Conservation (phyloP, 2,797 vertebrate genomes). For the Cyclura pinguis region DNA sequence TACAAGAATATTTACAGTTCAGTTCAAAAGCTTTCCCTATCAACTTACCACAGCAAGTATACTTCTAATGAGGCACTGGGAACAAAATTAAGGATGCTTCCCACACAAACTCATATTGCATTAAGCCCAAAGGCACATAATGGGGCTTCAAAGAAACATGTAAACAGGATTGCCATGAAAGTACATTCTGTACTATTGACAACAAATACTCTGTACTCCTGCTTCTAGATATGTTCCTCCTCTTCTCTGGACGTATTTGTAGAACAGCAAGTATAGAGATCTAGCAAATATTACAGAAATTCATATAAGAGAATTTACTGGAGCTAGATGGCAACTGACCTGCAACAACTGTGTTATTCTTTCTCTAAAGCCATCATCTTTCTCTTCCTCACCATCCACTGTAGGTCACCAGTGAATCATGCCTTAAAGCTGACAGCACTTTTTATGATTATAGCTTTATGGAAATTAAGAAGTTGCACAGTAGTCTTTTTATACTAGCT, state of each 20-base stretch:
- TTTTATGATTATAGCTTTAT: background rate
- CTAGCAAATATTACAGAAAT: background rate
- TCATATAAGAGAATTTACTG: background rate
- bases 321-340: background rate
- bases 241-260: background rate
- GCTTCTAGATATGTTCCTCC: background rate
- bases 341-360: background rate
- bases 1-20: background rate
- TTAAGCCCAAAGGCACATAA: background rate
- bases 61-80: background rate
- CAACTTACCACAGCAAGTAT: background rate
- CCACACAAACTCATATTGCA: background rate
- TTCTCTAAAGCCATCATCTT: background rate
- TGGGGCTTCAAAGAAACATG: background rate
- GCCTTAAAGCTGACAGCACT: background rate
- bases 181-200: background rate
- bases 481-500: background rate
- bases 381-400: background rate
- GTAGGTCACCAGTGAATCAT: background rate
- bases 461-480: background rate
- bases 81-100: background rate
- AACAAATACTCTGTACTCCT: background rate
- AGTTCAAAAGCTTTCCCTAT: background rate
- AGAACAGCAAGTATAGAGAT: background rate
- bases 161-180: background rate